Evolutionary conservation across 2,888 invertebrate genomes (phyloP).

Genomic region (Theodoxus fluviatilis): DNA sequence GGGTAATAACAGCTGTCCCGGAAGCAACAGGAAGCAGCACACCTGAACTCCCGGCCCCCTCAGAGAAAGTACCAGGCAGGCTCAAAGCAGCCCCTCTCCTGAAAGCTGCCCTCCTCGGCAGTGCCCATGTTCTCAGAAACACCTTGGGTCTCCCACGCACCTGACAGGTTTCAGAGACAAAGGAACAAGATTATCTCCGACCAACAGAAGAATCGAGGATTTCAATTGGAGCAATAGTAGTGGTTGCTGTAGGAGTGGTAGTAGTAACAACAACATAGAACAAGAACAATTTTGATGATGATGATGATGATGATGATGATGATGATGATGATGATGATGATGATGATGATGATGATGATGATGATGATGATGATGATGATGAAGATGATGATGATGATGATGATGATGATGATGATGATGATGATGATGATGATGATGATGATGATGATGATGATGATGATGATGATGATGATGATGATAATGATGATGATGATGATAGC

Average conservation of each 20-base stretch:
- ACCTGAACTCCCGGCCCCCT: no score
- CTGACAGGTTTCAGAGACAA: background rate
- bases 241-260: no score
- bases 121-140: background rate
- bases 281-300: background rate
- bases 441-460: conserved; percentile 2
- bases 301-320: background rate
- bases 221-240: no score
- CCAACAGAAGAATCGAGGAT: no score
- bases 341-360: conserved; percentile 2
- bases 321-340: background rate
- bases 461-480: background rate
- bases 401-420: conserved; percentile 2
- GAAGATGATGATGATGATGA: background rate
- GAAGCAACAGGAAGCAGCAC: background rate
- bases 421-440: conserved; percentile 2
- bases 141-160: background rate
- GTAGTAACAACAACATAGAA: no score
- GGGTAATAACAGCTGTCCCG: background rate
- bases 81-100: no score
- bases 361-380: conserved; percentile 2
- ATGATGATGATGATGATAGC: background rate
- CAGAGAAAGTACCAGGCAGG: no score
- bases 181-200: no score
- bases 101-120: background rate